Conservation (phyloP, 2,888 invertebrate genomes). For the Operophtera brumata region DNA sequence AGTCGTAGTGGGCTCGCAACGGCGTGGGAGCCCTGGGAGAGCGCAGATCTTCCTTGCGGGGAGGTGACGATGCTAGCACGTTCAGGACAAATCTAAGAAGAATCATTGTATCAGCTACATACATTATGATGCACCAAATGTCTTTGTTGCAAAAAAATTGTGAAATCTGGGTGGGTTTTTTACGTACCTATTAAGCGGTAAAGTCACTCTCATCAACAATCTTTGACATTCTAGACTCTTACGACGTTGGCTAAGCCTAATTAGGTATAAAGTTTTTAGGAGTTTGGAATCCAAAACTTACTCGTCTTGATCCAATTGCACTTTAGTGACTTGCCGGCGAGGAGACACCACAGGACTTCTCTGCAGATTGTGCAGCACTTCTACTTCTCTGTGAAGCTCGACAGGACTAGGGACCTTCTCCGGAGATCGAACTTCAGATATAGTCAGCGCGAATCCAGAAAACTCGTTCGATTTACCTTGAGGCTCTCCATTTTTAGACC, state of each 20-base stretch:
- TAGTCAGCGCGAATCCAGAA: slow-evolving; percentile 60
- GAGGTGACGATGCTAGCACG: slow-evolving; percentile 61
- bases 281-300: slow-evolving; percentile 38
- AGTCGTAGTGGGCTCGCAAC: slow-evolving; percentile 64
- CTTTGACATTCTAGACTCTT: too few species aligned
- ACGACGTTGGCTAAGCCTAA: too few species aligned
- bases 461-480: slow-evolving; percentile 50
- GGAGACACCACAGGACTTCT: slow-evolving; percentile 82
- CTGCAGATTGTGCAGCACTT: slow-evolving; percentile 85
- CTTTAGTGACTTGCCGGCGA: slow-evolving; percentile 63
- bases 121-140: too few species aligned
- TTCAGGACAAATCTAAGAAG: slow-evolving; percentile 62
- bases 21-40: slow-evolving; percentile 60
- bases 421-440: slow-evolving; percentile 61
- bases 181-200: too few species aligned
- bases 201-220: too few species aligned
- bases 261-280: too few species aligned
- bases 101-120: slow-evolving; percentile 9
- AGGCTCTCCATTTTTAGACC: slow-evolving; percentile 57
- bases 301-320: slow-evolving; percentile 72
- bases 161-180: too few species aligned
- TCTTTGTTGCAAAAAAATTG: too few species aligned
- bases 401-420: slow-evolving; percentile 74
- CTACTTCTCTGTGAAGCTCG: slow-evolving; percentile 82
- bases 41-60: slow-evolving; percentile 51